Evolutionary conservation across 2,797 vertebrate genomes (phyloP).

Genomic region (Muscicapa comitata): DNA sequence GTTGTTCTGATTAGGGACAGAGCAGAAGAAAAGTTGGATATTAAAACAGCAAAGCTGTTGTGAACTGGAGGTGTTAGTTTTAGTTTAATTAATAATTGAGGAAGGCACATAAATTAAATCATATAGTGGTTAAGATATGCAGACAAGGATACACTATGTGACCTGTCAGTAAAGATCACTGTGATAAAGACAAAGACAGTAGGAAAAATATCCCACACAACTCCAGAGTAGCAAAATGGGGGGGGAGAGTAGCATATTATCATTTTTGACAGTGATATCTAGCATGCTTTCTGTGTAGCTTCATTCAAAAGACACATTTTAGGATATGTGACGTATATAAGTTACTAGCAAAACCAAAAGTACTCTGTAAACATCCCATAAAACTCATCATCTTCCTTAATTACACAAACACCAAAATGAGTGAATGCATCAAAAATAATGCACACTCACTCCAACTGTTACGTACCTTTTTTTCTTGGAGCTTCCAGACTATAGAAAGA

Average conservation of each 20-base stretch:
- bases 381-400: background rate
- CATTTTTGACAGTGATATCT: background rate
- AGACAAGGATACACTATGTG: background rate
- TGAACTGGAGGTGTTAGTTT: background rate
- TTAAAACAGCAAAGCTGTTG: slow-evolving; percentile 3
- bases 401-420: background rate
- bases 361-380: background rate
- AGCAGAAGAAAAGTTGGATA: background rate
- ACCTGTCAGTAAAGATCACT: background rate
- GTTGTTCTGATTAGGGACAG: slow-evolving; percentile 1
- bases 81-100: slow-evolving; percentile 14
- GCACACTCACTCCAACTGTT: background rate
- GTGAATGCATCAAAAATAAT: background rate
- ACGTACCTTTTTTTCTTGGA: background rate
- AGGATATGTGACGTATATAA: background rate
- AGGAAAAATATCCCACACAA: background rate
- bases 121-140: background rate
- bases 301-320: background rate
- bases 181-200: background rate
- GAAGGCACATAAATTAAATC: background rate
- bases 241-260: rapidly evolving
- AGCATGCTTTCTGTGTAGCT: background rate
- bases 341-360: background rate
- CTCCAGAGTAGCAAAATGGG: background rate
- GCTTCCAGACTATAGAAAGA: background rate